Conservation (phyloP, 2,888 invertebrate genomes). For the Lacanobia wlatinum region DNA sequence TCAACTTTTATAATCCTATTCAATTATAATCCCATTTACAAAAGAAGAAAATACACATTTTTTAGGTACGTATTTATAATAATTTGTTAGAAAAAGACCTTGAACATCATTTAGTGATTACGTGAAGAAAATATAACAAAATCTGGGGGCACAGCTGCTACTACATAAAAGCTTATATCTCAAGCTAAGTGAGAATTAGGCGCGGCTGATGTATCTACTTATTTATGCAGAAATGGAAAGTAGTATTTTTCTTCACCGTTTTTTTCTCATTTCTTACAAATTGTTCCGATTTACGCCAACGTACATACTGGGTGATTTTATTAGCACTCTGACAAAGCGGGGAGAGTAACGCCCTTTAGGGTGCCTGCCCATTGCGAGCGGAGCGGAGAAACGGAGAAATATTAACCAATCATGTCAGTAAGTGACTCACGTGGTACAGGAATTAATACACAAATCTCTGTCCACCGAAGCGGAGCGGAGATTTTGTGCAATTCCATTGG, state of each 20-base stretch:
- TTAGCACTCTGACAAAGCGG: not conserved
- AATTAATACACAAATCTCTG: too few relatives aligned
- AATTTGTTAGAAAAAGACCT: not conserved
- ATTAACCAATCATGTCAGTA: too few relatives aligned
- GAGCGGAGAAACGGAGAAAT: too few relatives aligned
- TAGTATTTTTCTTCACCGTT: not conserved
- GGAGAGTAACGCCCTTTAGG: not conserved
- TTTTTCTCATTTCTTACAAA: conserved; percentile 18
- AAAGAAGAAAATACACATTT: too few relatives aligned
- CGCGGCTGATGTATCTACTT: conserved; percentile 9
- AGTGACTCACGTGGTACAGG: too few relatives aligned
- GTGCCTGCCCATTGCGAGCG: too few relatives aligned
- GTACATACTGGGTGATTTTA: not conserved
- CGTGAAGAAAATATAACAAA: not conserved
- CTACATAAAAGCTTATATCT: not conserved
- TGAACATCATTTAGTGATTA: not conserved
- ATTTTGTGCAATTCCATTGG: too few relatives aligned
- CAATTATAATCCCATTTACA: too few relatives aligned
- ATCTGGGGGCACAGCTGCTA: not conserved
- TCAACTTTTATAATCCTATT: not conserved
- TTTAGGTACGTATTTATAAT: too few relatives aligned
- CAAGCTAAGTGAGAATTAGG: conserved; percentile 2
- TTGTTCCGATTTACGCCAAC: conserved; percentile 24
- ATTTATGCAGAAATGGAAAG: conserved; percentile 23
- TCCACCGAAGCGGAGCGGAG: too few relatives aligned